Conservation (phyloP, 2,888 invertebrate species). For the Pammene fasciana region DNA sequence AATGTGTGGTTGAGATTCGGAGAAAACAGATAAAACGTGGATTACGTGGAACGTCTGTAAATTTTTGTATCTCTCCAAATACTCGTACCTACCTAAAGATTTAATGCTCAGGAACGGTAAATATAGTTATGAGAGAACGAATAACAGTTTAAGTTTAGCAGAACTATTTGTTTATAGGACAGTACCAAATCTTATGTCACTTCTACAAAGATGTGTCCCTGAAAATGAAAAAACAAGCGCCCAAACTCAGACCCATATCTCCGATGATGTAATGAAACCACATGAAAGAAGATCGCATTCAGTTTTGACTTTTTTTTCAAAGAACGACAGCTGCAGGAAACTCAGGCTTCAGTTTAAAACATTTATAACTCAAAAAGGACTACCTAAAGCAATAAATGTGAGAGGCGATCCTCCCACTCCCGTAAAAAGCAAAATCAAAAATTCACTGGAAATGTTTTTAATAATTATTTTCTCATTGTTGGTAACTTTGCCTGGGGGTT, state of each 20-base stretch:
- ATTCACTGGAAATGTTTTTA: slow-evolving; percentile 60
- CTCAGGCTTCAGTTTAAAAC: slow-evolving; percentile 25
- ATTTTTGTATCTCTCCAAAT: too few species aligned
- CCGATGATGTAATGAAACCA: slow-evolving; percentile 9
- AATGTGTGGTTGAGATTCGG: not conserved
- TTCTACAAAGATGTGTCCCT: too few species aligned
- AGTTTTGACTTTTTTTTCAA: slow-evolving; percentile 4
- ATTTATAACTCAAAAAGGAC: slow-evolving; percentile 38
- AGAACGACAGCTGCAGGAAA: slow-evolving; percentile 32
- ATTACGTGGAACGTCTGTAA: too few species aligned
- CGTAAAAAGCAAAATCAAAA: slow-evolving; percentile 49
- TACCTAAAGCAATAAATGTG: slow-evolving; percentile 32
- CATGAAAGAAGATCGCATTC: slow-evolving; percentile 1
- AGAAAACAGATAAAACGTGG: too few species aligned
- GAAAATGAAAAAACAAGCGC: too few species aligned
- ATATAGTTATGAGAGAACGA: too few species aligned
- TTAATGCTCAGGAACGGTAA: too few species aligned
- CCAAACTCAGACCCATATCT: too few species aligned
- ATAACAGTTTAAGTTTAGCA: too few species aligned
- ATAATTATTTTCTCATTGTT: slow-evolving; percentile 76
- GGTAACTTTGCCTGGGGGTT: slow-evolving; percentile 75
- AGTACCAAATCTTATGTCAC: too few species aligned
- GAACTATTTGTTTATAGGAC: too few species aligned
- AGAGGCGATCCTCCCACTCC: slow-evolving; percentile 39
- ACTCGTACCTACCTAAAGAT: too few species aligned